phyloP scores from a whole-genome alignment of 2,797 vertebrate genomes.

The Apogon hyalosoma region DNA sequence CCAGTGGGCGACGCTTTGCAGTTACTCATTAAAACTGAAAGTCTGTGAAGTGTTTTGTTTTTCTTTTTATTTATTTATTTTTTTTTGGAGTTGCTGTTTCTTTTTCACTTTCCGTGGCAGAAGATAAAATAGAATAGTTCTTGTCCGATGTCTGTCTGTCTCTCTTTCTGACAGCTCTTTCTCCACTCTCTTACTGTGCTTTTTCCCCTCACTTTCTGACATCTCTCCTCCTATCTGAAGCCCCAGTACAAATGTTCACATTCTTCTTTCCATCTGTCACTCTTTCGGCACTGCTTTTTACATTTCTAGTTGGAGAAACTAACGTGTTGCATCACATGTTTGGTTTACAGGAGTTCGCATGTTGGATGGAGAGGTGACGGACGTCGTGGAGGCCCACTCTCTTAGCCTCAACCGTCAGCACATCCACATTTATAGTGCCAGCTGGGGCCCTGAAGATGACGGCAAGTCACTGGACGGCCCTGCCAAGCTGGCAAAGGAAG shows the following conservation, averaged over 20 bases:
- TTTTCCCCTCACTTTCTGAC: conserved; percentile 35
- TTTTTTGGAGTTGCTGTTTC: conserved; percentile 12
- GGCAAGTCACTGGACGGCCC: conserved; percentile 97
- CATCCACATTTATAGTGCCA: conserved; percentile 97
- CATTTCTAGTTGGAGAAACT: conserved; percentile 11
- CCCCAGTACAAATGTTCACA: conserved; percentile 19
- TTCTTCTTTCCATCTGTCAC: conserved; percentile 26
- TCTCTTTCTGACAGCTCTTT: conserved; percentile 32
- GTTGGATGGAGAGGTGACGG: conserved; percentile 97
- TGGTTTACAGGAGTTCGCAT: conserved; percentile 91
- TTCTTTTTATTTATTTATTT: too few species aligned
- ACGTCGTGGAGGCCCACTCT: conserved; percentile 95
- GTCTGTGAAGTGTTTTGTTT: conserved; percentile 28
- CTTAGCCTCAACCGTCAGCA: conserved; percentile 94
- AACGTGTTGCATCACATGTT: conserved; percentile 5
- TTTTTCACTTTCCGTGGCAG: conserved; percentile 14
- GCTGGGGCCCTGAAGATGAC: conserved; percentile 97
- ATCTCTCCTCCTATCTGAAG: conserved; percentile 28
- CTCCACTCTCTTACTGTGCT: conserved; percentile 6
- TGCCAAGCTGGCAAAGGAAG: conserved; percentile 93
- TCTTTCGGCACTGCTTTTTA: conserved; percentile 14
- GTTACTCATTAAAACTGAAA: conserved; percentile 55
- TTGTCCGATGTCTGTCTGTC: conserved; percentile 24
- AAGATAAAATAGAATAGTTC: conserved; percentile 24
- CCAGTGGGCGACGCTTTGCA: conserved; percentile 15